Conservation (phyloP, 2,888 invertebrate species). For the Pseudeuparius sepicola region DNA sequence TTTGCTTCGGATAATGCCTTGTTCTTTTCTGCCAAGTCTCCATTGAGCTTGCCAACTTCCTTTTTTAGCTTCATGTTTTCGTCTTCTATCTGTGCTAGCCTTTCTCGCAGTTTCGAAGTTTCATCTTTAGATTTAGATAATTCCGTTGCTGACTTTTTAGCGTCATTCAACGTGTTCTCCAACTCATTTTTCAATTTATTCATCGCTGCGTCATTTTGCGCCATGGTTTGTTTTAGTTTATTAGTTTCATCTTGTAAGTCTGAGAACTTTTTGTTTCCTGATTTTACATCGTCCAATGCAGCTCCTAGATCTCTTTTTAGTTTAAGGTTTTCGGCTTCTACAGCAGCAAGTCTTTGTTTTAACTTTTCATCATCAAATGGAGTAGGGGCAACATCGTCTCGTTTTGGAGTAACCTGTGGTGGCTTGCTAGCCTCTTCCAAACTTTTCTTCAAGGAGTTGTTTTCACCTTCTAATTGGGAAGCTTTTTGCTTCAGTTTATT, state of each 20-base stretch:
- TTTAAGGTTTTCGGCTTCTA: conserved; percentile 24
- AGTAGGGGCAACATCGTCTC: conserved; percentile 13
- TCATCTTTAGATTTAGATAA: neutral
- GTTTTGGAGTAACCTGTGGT: conserved; percentile 6
- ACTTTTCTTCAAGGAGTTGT: conserved; percentile 18
- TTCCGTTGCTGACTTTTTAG: conserved; percentile 4
- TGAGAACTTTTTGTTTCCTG: conserved; percentile 8
- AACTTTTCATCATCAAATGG: conserved; percentile 13
- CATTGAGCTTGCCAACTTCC: conserved; percentile 17
- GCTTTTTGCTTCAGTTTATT: conserved; percentile 23
- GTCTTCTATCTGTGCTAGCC: conserved; percentile 16
- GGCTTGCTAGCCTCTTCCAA: conserved; percentile 2
- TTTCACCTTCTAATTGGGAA: conserved; percentile 21
- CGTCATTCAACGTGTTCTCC: conserved; percentile 14
- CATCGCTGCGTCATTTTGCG: conserved; percentile 19
- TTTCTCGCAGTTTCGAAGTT: neutral
- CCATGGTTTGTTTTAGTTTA: conserved; percentile 14
- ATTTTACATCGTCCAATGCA: conserved; percentile 12
- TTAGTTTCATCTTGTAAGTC: conserved; percentile 15
- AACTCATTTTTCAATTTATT: conserved; percentile 17
- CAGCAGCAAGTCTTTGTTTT: conserved; percentile 17
- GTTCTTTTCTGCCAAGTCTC: conserved; percentile 10
- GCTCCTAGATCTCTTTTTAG: conserved; percentile 24
- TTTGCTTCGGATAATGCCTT: conserved; percentile 20
- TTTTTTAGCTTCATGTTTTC: conserved; percentile 21